A percentile compares a stretch with the other conserved stretches of the same genome.
These are phyloP conservation scores for Agraylea sexmaculata DNA, from an alignment of 1,140 invertebrate species.

Conservation along the genomic window DNA sequence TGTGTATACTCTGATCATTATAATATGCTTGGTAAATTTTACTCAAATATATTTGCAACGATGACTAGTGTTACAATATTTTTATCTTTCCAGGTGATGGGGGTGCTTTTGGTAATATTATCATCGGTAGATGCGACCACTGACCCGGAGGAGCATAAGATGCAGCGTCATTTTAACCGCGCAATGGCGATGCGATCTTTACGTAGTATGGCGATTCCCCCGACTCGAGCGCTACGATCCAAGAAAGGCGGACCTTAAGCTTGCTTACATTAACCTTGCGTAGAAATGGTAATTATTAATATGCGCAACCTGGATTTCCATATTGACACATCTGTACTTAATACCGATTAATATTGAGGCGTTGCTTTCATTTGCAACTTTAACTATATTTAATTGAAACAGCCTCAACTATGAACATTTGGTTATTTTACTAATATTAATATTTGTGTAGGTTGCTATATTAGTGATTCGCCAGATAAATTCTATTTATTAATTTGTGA, in stretches of 20 bases:
- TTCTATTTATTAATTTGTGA: slow-evolving; percentile 20
- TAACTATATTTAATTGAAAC: no score
- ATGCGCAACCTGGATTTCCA: no score
- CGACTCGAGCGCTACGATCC: slow-evolving; percentile 25
- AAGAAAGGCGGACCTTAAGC: slow-evolving; percentile 37
- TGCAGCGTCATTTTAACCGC: slow-evolving; percentile 67
- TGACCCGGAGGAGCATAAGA: slow-evolving; percentile 51
- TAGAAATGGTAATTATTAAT: no score
- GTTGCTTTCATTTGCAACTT: no score
- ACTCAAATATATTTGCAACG: slow-evolving; percentile 4
- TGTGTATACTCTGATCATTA: slow-evolving; percentile 73
- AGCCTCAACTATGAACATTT: no score
- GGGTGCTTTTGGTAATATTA: slow-evolving; percentile 67
- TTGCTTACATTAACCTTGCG: no score
- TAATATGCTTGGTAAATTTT: slow-evolving; percentile 63
- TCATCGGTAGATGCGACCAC: slow-evolving; percentile 54
- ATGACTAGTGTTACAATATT: neutral
- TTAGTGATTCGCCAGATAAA: no score
- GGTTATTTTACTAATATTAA: no score
- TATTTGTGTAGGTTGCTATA: no score
- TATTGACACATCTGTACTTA: no score
- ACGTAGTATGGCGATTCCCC: slow-evolving; percentile 36
- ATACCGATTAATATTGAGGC: no score
- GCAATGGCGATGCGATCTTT: slow-evolving; percentile 77
- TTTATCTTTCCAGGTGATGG: slow-evolving; percentile 47